Evolutionary conservation across 2,888 invertebrate genomes (phyloP).

Genomic region (Esperia sulphurella): DNA sequence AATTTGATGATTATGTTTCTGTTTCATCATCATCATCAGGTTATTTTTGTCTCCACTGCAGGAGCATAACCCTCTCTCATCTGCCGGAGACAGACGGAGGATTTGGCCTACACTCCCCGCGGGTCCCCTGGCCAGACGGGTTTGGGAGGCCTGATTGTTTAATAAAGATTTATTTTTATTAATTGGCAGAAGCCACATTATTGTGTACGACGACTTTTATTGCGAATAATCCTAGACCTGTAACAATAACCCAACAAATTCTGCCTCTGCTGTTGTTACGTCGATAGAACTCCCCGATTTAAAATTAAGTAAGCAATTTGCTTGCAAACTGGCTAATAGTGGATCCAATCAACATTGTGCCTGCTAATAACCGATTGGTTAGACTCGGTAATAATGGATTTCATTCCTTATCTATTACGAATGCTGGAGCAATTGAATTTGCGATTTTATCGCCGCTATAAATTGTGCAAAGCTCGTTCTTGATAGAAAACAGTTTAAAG

Average conservation of each 20-base stretch:
- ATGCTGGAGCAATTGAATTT: constrained; percentile 20
- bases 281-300: constrained; percentile 25
- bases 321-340: constrained; percentile 41
- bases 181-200: too few species aligned
- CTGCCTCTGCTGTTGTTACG: constrained; percentile 11
- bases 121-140: too few species aligned
- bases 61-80: too few species aligned
- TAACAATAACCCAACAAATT: not conserved
- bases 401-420: constrained; percentile 27
- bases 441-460: constrained; percentile 23
- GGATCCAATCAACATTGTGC: constrained; percentile 35
- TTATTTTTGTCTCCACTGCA: too few species aligned
- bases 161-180: too few species aligned
- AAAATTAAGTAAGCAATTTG: constrained; percentile 45
- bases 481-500: constrained; percentile 9
- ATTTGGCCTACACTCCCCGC: too few species aligned
- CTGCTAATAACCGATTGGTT: constrained; percentile 33
- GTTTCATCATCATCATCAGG: too few species aligned
- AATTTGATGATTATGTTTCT: too few species aligned
- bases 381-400: constrained; percentile 33
- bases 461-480: constrained; percentile 18
- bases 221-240: not conserved
- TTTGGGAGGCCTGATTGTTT: too few species aligned
- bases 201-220: not conserved
- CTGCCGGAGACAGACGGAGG: too few species aligned